Evolutionary conservation across 92 coral and sea anemone genomes (phyloP), one percentile per base, ranked within the genome.

Genomic region (Pocillopora meandrina): DNA sequence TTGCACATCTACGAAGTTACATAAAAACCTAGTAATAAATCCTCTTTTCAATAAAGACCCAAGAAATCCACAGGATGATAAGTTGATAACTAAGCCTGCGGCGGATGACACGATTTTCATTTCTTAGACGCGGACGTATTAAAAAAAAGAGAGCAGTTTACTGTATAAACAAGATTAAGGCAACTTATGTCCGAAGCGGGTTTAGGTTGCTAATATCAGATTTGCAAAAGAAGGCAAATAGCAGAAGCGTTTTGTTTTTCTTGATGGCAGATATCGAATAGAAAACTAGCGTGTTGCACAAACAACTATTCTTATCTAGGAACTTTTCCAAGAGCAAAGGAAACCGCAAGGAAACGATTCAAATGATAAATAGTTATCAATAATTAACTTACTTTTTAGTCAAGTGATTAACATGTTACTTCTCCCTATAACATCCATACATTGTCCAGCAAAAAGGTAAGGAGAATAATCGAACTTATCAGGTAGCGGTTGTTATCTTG

Each of bases 31-130:
- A 10, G 19, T 12, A 47, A 5, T 35, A 65, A 36, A 34, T 70
- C 74, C 15, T 64, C 34, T 60, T 42, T 72, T 47, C 3, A 26
- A 47, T 56, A 65, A 11, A 34, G 36, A 77, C 60, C 82, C 21
- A n/a, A 65, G 47, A 66, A 78, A 78, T 21, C 16, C 82, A 42
- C 52, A 61, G 61, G 82, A 78, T 64, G 21, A 56, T 10, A 49
- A 65, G 8, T 1, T 42, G 42, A 23, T 47, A 56, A 14, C 9
- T 55, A 36, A 6, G 9, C 35, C 19, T 10, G 62, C 10, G 21
- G 78, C 66, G n/a, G 60, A 75, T 20, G 56, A 7, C 12, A 23
- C 65, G 18, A 16, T 58, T n/a, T 21, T 23, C 61, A 56, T 3
- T 31, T 3, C 16, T 23, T 8, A 66, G 13, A 23, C 55, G 16